Conservation (phyloP, 1,140 invertebrate species). For the Leptinotarsa undecemlineata region DNA sequence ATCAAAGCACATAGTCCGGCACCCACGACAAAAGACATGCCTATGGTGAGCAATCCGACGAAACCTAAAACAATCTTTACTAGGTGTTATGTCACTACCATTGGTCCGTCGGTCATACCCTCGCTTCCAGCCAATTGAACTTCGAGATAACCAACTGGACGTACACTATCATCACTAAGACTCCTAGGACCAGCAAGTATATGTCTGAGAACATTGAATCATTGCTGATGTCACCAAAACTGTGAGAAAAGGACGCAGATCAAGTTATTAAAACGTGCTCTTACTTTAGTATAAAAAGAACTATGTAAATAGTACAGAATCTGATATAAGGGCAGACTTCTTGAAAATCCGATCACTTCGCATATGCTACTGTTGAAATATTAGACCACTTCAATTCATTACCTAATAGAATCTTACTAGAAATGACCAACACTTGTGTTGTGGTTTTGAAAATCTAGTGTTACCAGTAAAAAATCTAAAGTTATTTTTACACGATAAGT, state of each 20-base stretch:
- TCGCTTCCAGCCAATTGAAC: constrained; percentile 75
- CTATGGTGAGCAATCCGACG: constrained; percentile 72
- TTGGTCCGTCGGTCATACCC: constrained; percentile 55
- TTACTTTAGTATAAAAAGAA: background rate
- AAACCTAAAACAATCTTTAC: constrained; percentile 63
- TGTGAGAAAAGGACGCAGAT: constrained; percentile 40
- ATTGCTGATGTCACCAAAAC: constrained; percentile 73
- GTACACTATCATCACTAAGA: constrained; percentile 73
- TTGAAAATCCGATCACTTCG: no score
- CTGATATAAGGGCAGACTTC: no score
- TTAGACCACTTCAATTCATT: no score
- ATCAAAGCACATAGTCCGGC: constrained; percentile 74
- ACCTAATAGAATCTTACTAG: no score
- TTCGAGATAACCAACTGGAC: constrained; percentile 74
- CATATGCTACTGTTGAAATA: no score
- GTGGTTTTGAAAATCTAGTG: no score
- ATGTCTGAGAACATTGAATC: constrained; percentile 73
- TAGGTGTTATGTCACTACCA: constrained; percentile 18
- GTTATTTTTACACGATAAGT: no score
- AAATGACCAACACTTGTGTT: no score
- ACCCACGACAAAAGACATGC: constrained; percentile 74
- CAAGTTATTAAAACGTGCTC: constrained; percentile 1
- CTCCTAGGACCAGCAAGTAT: constrained; percentile 69
- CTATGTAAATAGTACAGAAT: no score
- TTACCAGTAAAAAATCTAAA: no score